phyloP scores from a whole-genome alignment of 2,888 invertebrate genomes.

The Podabrus alpinus region DNA sequence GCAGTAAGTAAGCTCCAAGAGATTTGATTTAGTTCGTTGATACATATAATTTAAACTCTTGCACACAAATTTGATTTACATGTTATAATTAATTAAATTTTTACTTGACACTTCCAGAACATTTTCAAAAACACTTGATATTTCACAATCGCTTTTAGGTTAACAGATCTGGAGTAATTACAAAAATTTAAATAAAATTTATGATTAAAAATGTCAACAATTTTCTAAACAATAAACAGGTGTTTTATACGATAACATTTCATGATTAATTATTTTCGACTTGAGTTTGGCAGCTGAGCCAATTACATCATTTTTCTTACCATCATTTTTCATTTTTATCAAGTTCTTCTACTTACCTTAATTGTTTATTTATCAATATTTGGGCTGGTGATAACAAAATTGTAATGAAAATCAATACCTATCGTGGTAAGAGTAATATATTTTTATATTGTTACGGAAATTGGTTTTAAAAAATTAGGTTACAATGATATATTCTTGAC shows the following conservation, averaged over 20 bases:
- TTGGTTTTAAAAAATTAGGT: background rate
- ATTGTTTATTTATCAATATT: background rate
- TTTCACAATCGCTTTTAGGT: background rate
- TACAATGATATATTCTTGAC: background rate
- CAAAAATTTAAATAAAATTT: background rate
- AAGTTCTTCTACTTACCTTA: background rate
- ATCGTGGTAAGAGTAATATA: background rate
- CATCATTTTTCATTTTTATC: background rate
- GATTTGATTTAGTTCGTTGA: background rate
- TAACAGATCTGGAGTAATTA: background rate
- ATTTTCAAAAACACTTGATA: background rate
- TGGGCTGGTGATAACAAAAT: background rate
- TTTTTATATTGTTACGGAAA: background rate
- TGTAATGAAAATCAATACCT: background rate
- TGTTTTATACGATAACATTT: background rate
- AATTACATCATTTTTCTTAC: background rate
- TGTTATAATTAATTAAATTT: background rate
- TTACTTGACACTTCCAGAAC: background rate
- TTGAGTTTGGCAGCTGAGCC: background rate
- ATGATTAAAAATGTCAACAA: background rate
- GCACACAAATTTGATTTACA: background rate
- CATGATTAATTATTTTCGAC: background rate
- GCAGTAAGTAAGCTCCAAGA: background rate
- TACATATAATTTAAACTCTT: background rate
- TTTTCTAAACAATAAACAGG: background rate